These are phyloP conservation scores for Condylura cristata DNA, from an alignment of 2,113 vertebrate genomes.

Conservation along the genomic window DNA sequence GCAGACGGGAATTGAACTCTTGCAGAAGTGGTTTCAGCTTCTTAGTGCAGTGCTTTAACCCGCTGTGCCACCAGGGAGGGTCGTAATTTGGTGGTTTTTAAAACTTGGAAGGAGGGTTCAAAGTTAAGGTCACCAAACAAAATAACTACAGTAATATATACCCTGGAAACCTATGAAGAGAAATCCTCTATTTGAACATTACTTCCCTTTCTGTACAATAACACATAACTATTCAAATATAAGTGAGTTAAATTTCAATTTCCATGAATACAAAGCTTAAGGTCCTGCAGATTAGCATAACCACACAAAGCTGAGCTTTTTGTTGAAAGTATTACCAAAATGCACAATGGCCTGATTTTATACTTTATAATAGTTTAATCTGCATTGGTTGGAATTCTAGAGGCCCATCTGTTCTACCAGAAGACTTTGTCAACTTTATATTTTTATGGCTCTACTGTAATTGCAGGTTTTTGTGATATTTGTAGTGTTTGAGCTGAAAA, in stretches of 20 bases:
- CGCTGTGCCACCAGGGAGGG: no score
- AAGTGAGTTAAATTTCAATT: slow-evolving; percentile 58
- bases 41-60: no score
- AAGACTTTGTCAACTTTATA: slow-evolving; percentile 83
- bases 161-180: slow-evolving; percentile 15
- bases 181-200: background rate
- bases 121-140: slow-evolving; percentile 37
- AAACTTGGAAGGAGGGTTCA: background rate
- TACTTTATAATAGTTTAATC: slow-evolving; percentile 81
- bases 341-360: slow-evolving; percentile 85
- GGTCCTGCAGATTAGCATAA: slow-evolving; percentile 66
- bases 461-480: slow-evolving; percentile 81
- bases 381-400: slow-evolving; percentile 79
- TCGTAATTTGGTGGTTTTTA: slow-evolving; percentile 26
- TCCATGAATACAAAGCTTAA: slow-evolving; percentile 64
- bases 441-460: slow-evolving; percentile 84
- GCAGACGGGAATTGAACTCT: no score
- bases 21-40: no score
- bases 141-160: background rate
- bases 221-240: slow-evolving; percentile 67
- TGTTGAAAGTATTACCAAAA: slow-evolving; percentile 80
- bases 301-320: slow-evolving; percentile 64
- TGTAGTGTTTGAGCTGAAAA: slow-evolving; percentile 67
- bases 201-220: slow-evolving; percentile 58
- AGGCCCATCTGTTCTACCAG: slow-evolving; percentile 75